Evolutionary conservation across 2,797 vertebrate species (phyloP).

Genomic region (Anguilla marmorata): DNA sequence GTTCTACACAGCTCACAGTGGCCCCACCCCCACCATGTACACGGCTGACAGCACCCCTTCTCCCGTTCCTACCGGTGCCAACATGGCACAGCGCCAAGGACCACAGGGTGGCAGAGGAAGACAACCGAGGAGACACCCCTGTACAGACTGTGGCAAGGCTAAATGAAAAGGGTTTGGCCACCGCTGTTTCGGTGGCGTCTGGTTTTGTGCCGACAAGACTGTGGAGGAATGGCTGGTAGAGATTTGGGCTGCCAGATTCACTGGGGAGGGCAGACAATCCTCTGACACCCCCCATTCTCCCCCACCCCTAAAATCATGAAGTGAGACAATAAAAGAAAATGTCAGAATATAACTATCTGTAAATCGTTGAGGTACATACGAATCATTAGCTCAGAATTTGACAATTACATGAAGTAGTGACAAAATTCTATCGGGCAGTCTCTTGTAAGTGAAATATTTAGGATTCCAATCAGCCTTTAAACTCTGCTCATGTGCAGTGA

Average conservation of each 20-base stretch:
- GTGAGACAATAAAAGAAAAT: not conserved
- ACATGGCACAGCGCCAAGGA: not conserved
- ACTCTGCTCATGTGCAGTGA: not conserved
- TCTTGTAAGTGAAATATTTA: not conserved
- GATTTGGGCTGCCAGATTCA: not conserved
- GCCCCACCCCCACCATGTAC: not conserved
- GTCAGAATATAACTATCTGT: not conserved
- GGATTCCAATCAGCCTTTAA: not conserved
- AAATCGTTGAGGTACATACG: not conserved
- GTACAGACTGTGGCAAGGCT: not conserved
- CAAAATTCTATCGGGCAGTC: not conserved
- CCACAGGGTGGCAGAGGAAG: not conserved
- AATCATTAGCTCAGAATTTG: not conserved
- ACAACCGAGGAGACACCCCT: not conserved
- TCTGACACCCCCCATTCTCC: not conserved
- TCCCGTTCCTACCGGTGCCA: not conserved
- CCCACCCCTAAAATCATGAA: not conserved
- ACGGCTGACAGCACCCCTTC: not conserved
- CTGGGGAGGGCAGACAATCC: not conserved
- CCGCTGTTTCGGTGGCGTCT: not conserved
- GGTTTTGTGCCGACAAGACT: not conserved
- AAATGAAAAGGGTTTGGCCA: not conserved
- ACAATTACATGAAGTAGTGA: not conserved
- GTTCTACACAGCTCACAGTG: not conserved
- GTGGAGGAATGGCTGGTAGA: not conserved